A percentile compares a stretch with the other conserved stretches of the same genome.
phyloP scores from a whole-genome alignment of 2,888 invertebrate genomes.

The Sinotaia quadrata region DNA sequence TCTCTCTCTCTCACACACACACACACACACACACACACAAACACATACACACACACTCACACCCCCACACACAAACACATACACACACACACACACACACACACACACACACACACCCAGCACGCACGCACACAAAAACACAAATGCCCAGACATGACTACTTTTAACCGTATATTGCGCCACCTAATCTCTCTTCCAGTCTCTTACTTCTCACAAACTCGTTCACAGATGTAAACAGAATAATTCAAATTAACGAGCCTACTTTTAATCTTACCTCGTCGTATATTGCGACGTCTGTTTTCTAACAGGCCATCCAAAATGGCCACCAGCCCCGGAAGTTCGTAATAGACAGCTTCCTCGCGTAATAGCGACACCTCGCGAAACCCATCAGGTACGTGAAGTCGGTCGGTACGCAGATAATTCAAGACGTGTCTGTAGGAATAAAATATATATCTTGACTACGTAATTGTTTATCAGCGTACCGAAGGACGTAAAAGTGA shows the following conservation, averaged over 20 bases:
- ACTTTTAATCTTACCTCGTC: slow-evolving; percentile 23
- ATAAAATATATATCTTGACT: slow-evolving; percentile 1
- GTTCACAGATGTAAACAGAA: no score
- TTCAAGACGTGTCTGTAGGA: slow-evolving; percentile 53
- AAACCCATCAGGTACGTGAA: slow-evolving; percentile 55
- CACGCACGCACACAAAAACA: not conserved
- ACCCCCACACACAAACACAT: no score
- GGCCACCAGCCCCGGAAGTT: slow-evolving; percentile 46
- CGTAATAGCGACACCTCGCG: slow-evolving; percentile 55
- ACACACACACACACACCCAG: no score
- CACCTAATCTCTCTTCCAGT: no score
- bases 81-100: slow-evolving; percentile 6
- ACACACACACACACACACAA: no score
- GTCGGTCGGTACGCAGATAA: slow-evolving; percentile 55
- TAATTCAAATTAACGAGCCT: no score
- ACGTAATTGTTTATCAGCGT: no score
- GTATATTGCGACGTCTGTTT: slow-evolving; percentile 18
- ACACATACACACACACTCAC: no score
- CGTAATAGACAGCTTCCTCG: slow-evolving; percentile 56
- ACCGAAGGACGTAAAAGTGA: no score
- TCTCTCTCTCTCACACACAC: not conserved
- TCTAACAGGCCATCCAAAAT: slow-evolving; percentile 26
- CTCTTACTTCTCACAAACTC: no score
- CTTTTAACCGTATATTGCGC: no score
- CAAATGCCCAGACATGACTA: no score